A percentile compares a stretch with the other conserved stretches of the same genome.
Conservation (phyloP, 2,888 invertebrate genomes). For the Oligia fasciuncula region DNA sequence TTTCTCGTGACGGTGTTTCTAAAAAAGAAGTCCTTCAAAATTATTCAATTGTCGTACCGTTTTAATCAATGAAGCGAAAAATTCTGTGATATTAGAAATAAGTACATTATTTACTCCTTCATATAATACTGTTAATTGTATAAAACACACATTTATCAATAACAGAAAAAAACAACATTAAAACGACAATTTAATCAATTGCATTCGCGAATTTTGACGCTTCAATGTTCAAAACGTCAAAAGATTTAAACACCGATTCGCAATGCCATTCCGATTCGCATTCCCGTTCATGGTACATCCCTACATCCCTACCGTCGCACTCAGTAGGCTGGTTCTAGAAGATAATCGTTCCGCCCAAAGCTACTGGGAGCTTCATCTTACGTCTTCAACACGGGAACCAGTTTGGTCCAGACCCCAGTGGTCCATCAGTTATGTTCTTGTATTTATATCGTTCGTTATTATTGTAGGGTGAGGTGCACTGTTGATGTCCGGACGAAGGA, state of each 20-base stretch:
- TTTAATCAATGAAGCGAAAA: conserved; percentile 18
- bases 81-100: conserved; percentile 25
- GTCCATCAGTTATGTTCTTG: conserved; percentile 80
- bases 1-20: background rate
- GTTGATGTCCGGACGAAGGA: conserved; percentile 17
- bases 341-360: conserved; percentile 64
- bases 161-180: too few relatives aligned
- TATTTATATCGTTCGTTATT: conserved; percentile 81
- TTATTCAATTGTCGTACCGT: accelerated
- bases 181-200: too few relatives aligned
- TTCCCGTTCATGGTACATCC: conserved; percentile 1
- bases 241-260: background rate
- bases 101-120: background rate
- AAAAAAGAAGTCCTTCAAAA: background rate
- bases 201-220: background rate
- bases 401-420: conserved; percentile 76
- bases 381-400: conserved; percentile 73
- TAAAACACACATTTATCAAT: background rate
- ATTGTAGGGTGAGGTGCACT: conserved; percentile 49
- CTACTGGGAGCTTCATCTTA: conserved; percentile 70
- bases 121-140: background rate
- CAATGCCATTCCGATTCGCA: background rate
- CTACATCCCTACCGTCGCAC: conserved; percentile 14
- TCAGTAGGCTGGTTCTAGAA: conserved; percentile 16
- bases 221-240: too few relatives aligned